Evolutionary conservation across 2,797 vertebrate genomes (phyloP).

Genomic region (Diplodus sargus): DNA sequence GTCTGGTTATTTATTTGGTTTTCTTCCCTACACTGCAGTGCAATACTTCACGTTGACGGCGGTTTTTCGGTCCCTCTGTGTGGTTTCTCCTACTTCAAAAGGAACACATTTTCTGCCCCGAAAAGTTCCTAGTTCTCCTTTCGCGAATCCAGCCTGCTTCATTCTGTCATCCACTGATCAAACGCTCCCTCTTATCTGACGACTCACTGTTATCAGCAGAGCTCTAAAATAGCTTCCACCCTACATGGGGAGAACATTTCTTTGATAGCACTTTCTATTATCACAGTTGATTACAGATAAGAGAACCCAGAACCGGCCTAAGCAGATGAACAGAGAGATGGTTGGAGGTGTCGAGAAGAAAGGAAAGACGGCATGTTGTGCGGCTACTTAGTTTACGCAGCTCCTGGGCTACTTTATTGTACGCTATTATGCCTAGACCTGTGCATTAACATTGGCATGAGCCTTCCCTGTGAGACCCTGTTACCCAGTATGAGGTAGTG

Average conservation of each 20-base stretch:
- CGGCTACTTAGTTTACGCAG: constrained; percentile 13
- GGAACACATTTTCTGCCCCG: not conserved
- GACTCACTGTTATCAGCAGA: constrained; percentile 43
- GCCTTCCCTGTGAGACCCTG: constrained; percentile 40
- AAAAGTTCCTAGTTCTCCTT: not conserved
- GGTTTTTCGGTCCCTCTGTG: not conserved
- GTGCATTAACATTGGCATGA: constrained; percentile 51
- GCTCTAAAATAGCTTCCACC: constrained; percentile 43
- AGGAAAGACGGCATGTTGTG: not conserved
- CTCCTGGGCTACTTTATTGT: constrained; percentile 35
- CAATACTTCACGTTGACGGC: constrained; percentile 7
- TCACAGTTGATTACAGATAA: constrained; percentile 35
- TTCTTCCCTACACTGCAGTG: not conserved
- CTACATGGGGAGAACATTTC: constrained; percentile 21
- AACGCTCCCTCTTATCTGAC: constrained; percentile 45
- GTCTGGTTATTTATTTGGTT: constrained; percentile 20
- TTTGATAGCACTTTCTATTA: constrained; percentile 42
- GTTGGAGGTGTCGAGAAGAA: not conserved
- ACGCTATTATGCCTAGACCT: constrained; percentile 21
- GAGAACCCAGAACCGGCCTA: not conserved
- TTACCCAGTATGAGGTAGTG: constrained; percentile 66
- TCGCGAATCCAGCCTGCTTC: constrained; percentile 5
- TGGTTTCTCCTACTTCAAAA: constrained; percentile 2
- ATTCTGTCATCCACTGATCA: constrained; percentile 33
- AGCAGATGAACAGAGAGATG: constrained; percentile 19